Evolutionary conservation across 2,888 invertebrate species (phyloP).

Genomic region (Leistus spinibarbis): DNA sequence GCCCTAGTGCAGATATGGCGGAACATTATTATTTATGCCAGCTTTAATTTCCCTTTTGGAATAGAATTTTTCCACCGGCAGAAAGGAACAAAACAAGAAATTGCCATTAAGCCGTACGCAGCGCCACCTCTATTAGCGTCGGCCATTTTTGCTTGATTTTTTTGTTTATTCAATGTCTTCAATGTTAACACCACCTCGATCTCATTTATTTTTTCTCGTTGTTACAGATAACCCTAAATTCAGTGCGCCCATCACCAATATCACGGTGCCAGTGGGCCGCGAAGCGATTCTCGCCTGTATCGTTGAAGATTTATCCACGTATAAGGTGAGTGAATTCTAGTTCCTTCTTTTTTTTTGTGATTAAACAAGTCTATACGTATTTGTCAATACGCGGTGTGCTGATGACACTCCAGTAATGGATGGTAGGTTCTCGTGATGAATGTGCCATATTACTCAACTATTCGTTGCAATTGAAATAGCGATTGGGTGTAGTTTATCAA

Average conservation of each 20-base stretch:
- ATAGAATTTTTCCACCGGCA: slow-evolving; percentile 13
- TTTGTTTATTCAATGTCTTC: slow-evolving; percentile 21
- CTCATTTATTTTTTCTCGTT: slow-evolving; percentile 37
- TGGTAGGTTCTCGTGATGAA: background rate
- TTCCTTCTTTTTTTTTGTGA: background rate
- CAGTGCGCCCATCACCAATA: slow-evolving; percentile 80
- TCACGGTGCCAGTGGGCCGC: slow-evolving; percentile 81
- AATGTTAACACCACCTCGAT: background rate
- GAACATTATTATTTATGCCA: slow-evolving; percentile 37
- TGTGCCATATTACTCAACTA: background rate
- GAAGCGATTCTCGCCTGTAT: slow-evolving; percentile 81
- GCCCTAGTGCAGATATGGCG: slow-evolving; percentile 24
- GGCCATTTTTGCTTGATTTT: slow-evolving; percentile 2
- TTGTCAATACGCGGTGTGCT: background rate
- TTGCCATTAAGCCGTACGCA: slow-evolving; percentile 25
- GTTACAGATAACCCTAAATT: slow-evolving; percentile 79
- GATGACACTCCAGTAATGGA: background rate
- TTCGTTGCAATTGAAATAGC: background rate
- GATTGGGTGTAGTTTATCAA: too few species aligned
- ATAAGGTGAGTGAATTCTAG: slow-evolving; percentile 68
- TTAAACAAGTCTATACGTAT: background rate
- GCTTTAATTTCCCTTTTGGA: slow-evolving; percentile 38
- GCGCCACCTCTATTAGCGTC: slow-evolving; percentile 29
- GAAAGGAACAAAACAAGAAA: slow-evolving; percentile 21
- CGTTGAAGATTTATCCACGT: slow-evolving; percentile 80